These are phyloP conservation scores for Polypedilum vanderplanki DNA, from an alignment of 1,140 invertebrate genomes.

Conservation along the genomic window DNA sequence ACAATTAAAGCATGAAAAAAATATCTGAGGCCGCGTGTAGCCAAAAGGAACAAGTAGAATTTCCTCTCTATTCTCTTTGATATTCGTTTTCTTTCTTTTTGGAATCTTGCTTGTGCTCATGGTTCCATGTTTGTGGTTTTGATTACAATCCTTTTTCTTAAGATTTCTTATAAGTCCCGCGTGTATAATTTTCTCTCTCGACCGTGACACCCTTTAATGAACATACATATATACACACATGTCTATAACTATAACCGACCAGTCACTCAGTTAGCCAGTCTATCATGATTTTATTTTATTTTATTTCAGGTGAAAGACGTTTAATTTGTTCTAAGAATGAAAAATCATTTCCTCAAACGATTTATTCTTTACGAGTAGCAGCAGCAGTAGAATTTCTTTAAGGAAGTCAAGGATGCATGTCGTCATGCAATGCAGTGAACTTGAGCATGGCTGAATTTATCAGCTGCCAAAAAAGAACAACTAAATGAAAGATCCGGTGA, in stretches of 20 bases:
- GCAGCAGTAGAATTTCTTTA: background rate
- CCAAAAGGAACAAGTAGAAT: background rate
- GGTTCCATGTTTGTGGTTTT: slow-evolving; percentile 11
- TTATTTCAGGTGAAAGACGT: background rate
- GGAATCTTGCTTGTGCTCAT: slow-evolving; percentile 2
- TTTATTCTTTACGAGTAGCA: background rate
- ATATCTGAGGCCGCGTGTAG: background rate
- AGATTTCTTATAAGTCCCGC: background rate
- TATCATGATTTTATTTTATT: no score
- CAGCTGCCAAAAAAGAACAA: background rate
- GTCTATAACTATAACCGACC: background rate
- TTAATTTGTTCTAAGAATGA: slow-evolving; percentile 5
- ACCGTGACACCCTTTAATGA: slow-evolving; percentile 10
- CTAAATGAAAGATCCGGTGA: background rate
- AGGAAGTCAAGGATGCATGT: slow-evolving; percentile 16
- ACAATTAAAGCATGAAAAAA: background rate
- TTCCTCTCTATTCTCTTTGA: background rate
- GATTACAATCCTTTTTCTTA: background rate
- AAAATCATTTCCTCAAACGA: slow-evolving; percentile 13
- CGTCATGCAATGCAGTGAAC: background rate
- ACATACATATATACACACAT: background rate
- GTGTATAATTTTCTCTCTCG: slow-evolving; percentile 18
- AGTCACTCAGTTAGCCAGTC: background rate
- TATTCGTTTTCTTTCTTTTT: background rate
- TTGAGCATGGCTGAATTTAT: background rate